Conservation (phyloP, 1,140 invertebrate genomes). For the Pteromalus puparum region DNA sequence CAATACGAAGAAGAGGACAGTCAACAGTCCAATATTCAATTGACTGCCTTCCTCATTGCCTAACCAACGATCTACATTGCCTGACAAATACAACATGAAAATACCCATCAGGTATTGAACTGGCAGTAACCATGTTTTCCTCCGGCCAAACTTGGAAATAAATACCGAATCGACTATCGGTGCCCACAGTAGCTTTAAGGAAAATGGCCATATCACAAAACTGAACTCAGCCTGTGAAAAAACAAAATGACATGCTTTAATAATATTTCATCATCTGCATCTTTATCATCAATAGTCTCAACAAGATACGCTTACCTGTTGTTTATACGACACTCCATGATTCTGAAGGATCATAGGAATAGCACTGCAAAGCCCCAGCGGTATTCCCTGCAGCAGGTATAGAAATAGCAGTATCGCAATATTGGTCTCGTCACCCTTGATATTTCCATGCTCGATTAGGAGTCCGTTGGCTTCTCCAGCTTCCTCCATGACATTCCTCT, state of each 20-base stretch:
- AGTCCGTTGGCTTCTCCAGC: slow-evolving; percentile 45
- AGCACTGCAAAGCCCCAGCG: slow-evolving; percentile 92
- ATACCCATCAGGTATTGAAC: slow-evolving; percentile 90
- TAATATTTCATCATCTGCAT: not conserved
- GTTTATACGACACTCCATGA: slow-evolving; percentile 90
- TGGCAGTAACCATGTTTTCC: slow-evolving; percentile 98
- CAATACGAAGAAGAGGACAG: slow-evolving; percentile 91
- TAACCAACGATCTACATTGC: slow-evolving; percentile 84
- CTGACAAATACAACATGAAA: slow-evolving; percentile 91
- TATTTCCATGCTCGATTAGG: slow-evolving; percentile 72
- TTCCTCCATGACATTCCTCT: slow-evolving; percentile 49
- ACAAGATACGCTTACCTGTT: slow-evolving; percentile 77
- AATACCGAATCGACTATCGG: slow-evolving; percentile 97
- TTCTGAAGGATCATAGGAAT: slow-evolving; percentile 97
- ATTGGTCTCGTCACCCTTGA: slow-evolving; percentile 84
- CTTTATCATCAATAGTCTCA: not conserved
- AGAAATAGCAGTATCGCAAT: slow-evolving; percentile 93
- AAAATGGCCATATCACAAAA: slow-evolving; percentile 98
- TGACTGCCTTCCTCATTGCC: slow-evolving; percentile 77
- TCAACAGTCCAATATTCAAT: slow-evolving; percentile 90
- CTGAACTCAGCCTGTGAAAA: slow-evolving; percentile 95
- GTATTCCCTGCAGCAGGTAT: slow-evolving; percentile 97
- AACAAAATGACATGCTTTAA: slow-evolving; percentile 24
- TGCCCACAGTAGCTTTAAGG: slow-evolving; percentile 98
- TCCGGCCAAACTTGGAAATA: slow-evolving; percentile 86